Conservation (phyloP, 2,797 vertebrate genomes). For the Sorex maritimensis region DNA sequence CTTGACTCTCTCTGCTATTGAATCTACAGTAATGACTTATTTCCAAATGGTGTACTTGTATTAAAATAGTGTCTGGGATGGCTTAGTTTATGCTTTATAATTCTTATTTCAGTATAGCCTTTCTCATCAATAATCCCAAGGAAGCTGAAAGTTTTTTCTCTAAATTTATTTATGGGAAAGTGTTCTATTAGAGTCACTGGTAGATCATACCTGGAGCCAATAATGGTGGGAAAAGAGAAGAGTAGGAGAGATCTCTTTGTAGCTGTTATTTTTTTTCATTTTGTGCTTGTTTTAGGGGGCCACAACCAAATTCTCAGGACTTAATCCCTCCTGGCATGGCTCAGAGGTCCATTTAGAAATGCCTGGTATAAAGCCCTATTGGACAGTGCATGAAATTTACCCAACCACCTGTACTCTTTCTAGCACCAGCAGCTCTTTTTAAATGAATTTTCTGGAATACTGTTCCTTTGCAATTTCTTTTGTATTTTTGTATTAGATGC, state of each 20-base stretch:
- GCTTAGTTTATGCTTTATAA: constrained; percentile 60
- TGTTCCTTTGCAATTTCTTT: too few relatives aligned
- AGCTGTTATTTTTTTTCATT: background rate
- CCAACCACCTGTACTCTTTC: too few relatives aligned
- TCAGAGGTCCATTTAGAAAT: too few relatives aligned
- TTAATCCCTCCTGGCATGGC: too few relatives aligned
- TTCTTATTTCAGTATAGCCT: constrained; percentile 69
- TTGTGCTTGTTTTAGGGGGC: background rate
- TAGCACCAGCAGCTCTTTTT: background rate
- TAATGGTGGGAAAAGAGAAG: background rate
- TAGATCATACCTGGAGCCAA: constrained; percentile 57
- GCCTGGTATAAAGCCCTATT: too few relatives aligned
- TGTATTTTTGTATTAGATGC: too few relatives aligned
- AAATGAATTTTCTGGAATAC: constrained; percentile 4
- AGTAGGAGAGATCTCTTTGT: background rate
- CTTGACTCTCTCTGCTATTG: constrained; percentile 56
- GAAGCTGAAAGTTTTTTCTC: background rate
- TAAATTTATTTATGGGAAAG: constrained; percentile 30
- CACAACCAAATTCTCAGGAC: background rate
- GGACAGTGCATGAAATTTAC: too few relatives aligned
- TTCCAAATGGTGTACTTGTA: constrained; percentile 50
- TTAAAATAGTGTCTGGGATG: constrained; percentile 45
- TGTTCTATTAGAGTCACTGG: background rate
- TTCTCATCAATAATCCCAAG: constrained; percentile 15
- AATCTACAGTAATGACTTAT: background rate